These are phyloP conservation scores for Hetaerina americana DNA, from an alignment of 1,140 invertebrate genomes.

Conservation along the genomic window DNA sequence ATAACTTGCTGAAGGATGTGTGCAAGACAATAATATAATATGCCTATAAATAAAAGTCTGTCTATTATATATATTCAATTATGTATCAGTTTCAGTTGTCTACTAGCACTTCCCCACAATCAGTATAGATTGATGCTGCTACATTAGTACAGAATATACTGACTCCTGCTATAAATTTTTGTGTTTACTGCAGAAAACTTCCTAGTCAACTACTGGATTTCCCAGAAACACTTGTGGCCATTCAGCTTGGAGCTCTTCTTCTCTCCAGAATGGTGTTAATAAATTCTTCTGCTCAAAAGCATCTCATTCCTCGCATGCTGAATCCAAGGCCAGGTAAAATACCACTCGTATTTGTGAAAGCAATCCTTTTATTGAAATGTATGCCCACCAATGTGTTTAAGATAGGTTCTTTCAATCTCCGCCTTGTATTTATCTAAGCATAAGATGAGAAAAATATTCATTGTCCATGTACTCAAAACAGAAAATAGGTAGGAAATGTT, in stretches of 20 bases:
- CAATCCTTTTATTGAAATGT: background rate
- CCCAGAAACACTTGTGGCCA: slow-evolving; percentile 62
- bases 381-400: background rate
- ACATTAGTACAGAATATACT: too few species aligned
- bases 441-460: too few species aligned
- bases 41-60: too few species aligned
- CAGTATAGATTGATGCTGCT: too few species aligned
- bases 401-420: too few species aligned
- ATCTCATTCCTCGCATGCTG: slow-evolving; percentile 60
- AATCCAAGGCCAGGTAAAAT: background rate
- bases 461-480: too few species aligned
- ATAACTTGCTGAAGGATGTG: too few species aligned
- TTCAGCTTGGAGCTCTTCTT: slow-evolving; percentile 55
- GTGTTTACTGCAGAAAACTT: too few species aligned
- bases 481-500: too few species aligned
- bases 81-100: background rate
- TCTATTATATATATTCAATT: background rate
- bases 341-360: background rate
- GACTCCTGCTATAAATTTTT: too few species aligned
- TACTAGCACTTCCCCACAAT: background rate
- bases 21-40: too few species aligned
- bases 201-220: slow-evolving; percentile 45
- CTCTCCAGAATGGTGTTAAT: slow-evolving; percentile 70
- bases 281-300: slow-evolving; percentile 57
- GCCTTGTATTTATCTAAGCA: too few species aligned